Evolutionary conservation across 2,113 vertebrate species (phyloP), one percentile per base, ranked within the genome.

Genomic region (Lagopus muta): DNA sequence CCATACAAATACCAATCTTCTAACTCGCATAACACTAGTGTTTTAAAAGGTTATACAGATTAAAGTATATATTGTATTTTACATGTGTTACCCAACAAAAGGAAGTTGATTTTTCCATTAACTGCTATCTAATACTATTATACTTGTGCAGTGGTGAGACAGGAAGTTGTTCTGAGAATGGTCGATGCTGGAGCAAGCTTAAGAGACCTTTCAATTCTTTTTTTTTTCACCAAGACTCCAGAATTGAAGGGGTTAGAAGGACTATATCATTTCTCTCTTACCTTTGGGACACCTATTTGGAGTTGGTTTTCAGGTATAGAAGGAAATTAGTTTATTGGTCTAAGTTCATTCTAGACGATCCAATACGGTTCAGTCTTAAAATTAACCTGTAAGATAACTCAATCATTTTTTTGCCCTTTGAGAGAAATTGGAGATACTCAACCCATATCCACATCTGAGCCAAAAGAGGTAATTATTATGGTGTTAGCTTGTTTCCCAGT

Each of bases 381-480:
- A 82, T 71, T 40, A 43, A 50, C 62, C 47, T 86, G 25, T 90
- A 89, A 64, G 27, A 74, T 65, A 96, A 83, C 64, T 8, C 61
- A 80, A 88, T 92, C 1, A 66, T 75, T 93, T 82, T 77, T 77
- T 94, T 94, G 83, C 94, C 90, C 79, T 94, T 18, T 52, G 93
- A 92, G 94, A 62, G 84, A 75, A 60, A 50, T 36, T 19, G 34
- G 58, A 92, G 72, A 77, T 57, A 72, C 19, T 77, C 74, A 34
- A 21, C 64, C 36, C 20, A 25, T 82, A 71, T 62, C 45, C 20
- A 7, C 88, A 65, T 55, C 84, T 42, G 30, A 70, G 54, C 76
- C 86, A 82, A 80, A 83, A 82, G 84, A 87, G 69, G 77, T 66
- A 38, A 86, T 77, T 95, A 86, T 77, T 95, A 78, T 1, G 12